Conservation (phyloP, 2,797 vertebrate species). For the Anisognathus igniventris region DNA sequence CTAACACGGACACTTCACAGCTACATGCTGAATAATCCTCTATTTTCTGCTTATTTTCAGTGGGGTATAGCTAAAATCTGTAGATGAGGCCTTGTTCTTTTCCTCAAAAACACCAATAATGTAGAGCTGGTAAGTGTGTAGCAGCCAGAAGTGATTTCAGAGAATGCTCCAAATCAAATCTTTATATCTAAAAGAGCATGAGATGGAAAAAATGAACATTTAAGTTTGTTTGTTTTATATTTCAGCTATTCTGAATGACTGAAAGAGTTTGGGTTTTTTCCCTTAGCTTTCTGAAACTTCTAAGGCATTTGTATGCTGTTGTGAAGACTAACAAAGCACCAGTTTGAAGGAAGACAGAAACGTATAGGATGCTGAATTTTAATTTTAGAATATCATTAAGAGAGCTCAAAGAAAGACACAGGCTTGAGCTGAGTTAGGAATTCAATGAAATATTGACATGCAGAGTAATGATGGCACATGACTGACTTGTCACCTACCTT, state of each 20-base stretch:
- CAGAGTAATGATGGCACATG: neutral
- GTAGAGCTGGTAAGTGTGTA: neutral
- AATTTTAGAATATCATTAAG: neutral
- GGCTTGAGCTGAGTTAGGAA: neutral
- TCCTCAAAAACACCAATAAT: neutral
- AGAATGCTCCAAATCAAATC: neutral
- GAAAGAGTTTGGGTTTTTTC: neutral
- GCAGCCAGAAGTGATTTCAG: neutral
- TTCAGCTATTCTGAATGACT: neutral
- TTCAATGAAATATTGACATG: neutral
- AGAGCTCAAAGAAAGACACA: neutral
- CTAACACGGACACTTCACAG: neutral
- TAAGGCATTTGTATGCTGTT: neutral
- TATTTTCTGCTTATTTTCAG: neutral
- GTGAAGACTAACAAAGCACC: neutral
- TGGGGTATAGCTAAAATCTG: neutral
- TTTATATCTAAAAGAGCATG: neutral
- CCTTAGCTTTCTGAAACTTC: neutral
- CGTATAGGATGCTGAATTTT: neutral
- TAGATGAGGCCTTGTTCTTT: neutral
- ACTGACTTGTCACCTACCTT: neutral
- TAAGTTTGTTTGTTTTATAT: neutral
- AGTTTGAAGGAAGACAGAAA: neutral
- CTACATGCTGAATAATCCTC: neutral
- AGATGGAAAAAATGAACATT: neutral